phyloP scores from a whole-genome alignment of 1,140 invertebrate genomes.

The Temnothorax longispinosus region DNA sequence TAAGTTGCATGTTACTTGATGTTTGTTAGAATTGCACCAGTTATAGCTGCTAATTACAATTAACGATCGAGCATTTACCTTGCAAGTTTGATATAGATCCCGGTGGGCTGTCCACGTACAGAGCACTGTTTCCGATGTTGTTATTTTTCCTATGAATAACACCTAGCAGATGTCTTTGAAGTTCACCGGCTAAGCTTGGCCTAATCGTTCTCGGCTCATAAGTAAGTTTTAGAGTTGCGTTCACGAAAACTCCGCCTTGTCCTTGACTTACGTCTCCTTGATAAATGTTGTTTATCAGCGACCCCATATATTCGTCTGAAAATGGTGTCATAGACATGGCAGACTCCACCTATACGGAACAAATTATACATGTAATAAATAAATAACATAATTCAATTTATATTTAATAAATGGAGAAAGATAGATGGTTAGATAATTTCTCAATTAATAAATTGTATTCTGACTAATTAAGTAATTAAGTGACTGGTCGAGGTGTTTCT shows the following conservation, averaged over 20 bases:
- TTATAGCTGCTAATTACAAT: neutral
- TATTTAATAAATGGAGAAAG: neutral
- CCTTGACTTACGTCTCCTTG: constrained; percentile 89
- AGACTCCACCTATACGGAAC: constrained; percentile 90
- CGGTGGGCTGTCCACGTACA: constrained; percentile 93
- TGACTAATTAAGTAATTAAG: neutral
- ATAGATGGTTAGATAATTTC: neutral
- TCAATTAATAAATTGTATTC: neutral
- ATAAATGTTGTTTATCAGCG: constrained; percentile 93
- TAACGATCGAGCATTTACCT: constrained; percentile 79
- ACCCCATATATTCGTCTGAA: constrained; percentile 93
- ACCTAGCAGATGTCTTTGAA: constrained; percentile 94
- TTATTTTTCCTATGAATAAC: constrained; percentile 93
- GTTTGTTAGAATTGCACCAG: neutral
- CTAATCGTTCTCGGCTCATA: constrained; percentile 88
- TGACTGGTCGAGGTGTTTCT: neutral
- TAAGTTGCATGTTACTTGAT: too few species aligned
- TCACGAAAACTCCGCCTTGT: constrained; percentile 92
- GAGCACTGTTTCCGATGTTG: constrained; percentile 93
- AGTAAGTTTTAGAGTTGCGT: constrained; percentile 91
- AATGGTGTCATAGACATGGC: constrained; percentile 96
- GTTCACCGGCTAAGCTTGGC: constrained; percentile 89
- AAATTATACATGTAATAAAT: neutral
- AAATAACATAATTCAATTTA: neutral
- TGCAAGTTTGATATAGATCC: constrained; percentile 91